Evolutionary conservation across 2,797 vertebrate genomes (phyloP), one percentile per base, ranked within the genome.

Genomic region (Acridotheres tristis): DNA sequence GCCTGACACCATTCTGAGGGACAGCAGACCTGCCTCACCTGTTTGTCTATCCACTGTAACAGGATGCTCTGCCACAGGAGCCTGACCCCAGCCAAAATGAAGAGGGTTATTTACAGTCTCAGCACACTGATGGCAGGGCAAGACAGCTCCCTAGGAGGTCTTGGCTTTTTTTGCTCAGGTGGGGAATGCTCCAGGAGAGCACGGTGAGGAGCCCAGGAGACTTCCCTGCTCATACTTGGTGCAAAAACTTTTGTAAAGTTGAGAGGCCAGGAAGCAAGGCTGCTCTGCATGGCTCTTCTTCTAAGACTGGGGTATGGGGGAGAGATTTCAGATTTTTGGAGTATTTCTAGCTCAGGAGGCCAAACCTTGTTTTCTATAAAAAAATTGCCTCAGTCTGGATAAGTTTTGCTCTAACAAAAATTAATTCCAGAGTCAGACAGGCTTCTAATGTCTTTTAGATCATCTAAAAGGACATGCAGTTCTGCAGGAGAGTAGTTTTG

Each of bases 241-340:
- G 12, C 16, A 38, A 58, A 74, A 76, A 36, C 30, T 38, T 59
- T n/a, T 45, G 17, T 30, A 55, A 83, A 73, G 13, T 14, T 20
- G 18, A 78, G 15, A 72, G 45, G 13, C 21, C 66, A 72, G 50
- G 15, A 89, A 67, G 27, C 11, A 80, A 81, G 16, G 16, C 16
- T 2, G 0, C 19, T 67, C 40, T 51, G 25, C 23, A 48, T 1
- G 0, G 10, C 9, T 25, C 26, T 53, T 59, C 48, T 65, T 48
- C 51, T 47, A 79, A 48, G 7, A 57, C 5, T 30, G 58, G 2
- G 7, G 0, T 8, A 6, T 8, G 3, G 25, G 11, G 12, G 8
- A 54, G 13, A 58, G 4, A 45, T 79, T 80, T 67, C 67, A 72
- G 34, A 50, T 5, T 5, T 85, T 73, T 58, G 42, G 9, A 72